These are phyloP conservation scores for Apodemia zela DNA, from an alignment of 2,888 invertebrate genomes.

Conservation along the genomic window DNA sequence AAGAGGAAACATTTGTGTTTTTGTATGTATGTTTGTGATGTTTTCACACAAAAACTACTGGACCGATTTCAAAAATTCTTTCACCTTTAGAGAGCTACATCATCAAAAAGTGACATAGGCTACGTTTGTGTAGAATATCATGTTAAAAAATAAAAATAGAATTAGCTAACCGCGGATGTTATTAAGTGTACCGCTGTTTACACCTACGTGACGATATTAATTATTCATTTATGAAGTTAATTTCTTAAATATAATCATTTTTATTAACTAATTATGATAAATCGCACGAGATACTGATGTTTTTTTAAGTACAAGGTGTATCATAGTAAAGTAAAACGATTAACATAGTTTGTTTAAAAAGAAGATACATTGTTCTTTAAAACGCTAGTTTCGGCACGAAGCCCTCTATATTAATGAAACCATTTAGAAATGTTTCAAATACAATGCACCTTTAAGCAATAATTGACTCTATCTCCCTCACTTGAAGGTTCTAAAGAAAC, in stretches of 20 bases:
- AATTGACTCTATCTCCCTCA: conserved; percentile 38
- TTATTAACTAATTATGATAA: neutral
- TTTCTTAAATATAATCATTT: neutral
- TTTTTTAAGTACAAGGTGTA: conserved; percentile 34
- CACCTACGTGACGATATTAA: too few species aligned
- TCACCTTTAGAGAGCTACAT: too few species aligned
- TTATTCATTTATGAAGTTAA: neutral
- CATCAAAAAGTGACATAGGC: too few species aligned
- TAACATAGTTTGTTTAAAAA: conserved; percentile 63
- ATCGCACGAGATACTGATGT: conserved; percentile 19
- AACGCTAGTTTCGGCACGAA: conserved; percentile 77
- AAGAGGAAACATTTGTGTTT: too few species aligned
- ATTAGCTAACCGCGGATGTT: too few species aligned
- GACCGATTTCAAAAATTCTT: too few species aligned
- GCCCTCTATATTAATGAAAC: conserved; percentile 58
- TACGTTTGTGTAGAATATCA: too few species aligned
- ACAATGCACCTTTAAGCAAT: conserved; percentile 37
- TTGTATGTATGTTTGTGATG: too few species aligned
- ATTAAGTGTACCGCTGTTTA: too few species aligned
- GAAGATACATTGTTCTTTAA: conserved; percentile 66
- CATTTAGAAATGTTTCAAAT: conserved; percentile 51
- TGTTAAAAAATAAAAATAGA: too few species aligned
- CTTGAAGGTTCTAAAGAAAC: conserved; percentile 39
- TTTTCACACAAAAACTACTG: too few species aligned
- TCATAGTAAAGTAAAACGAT: conserved; percentile 52